Evolutionary conservation across 2,888 invertebrate species (phyloP), one percentile per base, ranked within the genome.

Genomic region (Liopterus haemorrhoidalis): DNA sequence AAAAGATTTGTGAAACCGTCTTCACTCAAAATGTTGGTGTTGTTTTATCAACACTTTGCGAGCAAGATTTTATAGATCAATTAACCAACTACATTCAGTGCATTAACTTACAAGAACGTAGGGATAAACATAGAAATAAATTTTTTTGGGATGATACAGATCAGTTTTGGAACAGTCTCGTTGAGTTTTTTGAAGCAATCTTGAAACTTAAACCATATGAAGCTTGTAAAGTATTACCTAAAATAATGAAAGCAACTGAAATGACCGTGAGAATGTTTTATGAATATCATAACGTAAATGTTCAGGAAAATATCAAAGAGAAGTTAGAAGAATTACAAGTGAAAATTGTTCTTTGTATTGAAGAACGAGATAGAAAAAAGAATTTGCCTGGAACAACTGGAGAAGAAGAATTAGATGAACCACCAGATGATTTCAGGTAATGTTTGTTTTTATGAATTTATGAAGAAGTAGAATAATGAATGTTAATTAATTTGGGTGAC

Each of bases 341-440:
- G 16, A 57, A 64, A 58, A 54, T 70, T 1, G 30, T 65, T 12
- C 54, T 60, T 27, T 54, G 70, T 15, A 68, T 67, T 55, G 59
- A 68, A 51, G 66, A 69, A 20, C 63, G 50, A 4, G 53, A 57
- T 33, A 46, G 42, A 36, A 48, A 41, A 22, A n/a, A n/a, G n/a
- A n/a, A n/a, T n/a, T n/a, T n/a, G n/a, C n/a, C n/a, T n/a, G n/a
- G n/a, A n/a, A n/a, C n/a, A n/a, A n/a, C 65, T 65, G 65, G 67
- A 45, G 70, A 70, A 44, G 66, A 63, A 15, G 71, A 70, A 44
- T n/a, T n/a, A n/a, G n/a, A n/a, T n/a, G 64, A 66, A 42, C 72
- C 75, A 15, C 68, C 67, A 41, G 65, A 73, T 49, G 67, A 70
- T 46, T 70, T 76, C 71, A n/a, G n/a, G n/a, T n/a, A n/a, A n/a